Percentiles rank a stretch among this genome's conserved stretches.
These are phyloP conservation scores for Nixonia krombeini DNA, from an alignment of 1,140 invertebrate species.

Conservation along the genomic window DNA sequence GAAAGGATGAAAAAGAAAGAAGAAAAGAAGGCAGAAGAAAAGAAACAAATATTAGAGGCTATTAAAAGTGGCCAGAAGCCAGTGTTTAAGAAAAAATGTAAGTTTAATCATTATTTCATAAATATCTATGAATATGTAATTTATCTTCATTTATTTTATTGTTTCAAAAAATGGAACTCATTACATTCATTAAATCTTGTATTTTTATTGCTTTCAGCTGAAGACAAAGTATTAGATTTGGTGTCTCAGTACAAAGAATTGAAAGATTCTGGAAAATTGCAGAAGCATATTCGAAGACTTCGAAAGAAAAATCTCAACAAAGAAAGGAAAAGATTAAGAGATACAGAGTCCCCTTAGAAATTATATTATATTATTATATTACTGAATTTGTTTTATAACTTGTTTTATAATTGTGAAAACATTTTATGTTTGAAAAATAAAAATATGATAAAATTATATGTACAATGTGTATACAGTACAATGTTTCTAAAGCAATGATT, in stretches of 20 bases:
- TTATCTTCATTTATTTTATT: conserved; percentile 1
- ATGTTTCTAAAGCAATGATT: no score
- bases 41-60: conserved; percentile 72
- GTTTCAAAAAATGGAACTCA: no score
- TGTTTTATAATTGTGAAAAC: no score
- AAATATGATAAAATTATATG: no score
- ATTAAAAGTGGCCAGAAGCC: conserved; percentile 79
- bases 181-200: neutral
- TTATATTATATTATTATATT: neutral
- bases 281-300: conserved; percentile 82
- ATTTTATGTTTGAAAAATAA: no score
- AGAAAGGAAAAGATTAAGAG: conserved; percentile 68
- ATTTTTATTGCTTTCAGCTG: conserved; percentile 73
- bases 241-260: conserved; percentile 82
- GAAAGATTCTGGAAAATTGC: conserved; percentile 79
- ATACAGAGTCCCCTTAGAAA: neutral
- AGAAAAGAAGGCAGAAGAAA: conserved; percentile 73
- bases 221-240: conserved; percentile 77
- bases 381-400: no score
- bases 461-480: no score
- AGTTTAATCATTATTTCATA: conserved; percentile 55
- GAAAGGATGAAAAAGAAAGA: conserved; percentile 73
- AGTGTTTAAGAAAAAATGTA: conserved; percentile 86
- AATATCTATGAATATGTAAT: neutral
- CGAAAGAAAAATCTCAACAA: conserved; percentile 77